Base-by-base conservation (phyloP, 2,888 invertebrate species). In the Aquatica leii region DNA sequence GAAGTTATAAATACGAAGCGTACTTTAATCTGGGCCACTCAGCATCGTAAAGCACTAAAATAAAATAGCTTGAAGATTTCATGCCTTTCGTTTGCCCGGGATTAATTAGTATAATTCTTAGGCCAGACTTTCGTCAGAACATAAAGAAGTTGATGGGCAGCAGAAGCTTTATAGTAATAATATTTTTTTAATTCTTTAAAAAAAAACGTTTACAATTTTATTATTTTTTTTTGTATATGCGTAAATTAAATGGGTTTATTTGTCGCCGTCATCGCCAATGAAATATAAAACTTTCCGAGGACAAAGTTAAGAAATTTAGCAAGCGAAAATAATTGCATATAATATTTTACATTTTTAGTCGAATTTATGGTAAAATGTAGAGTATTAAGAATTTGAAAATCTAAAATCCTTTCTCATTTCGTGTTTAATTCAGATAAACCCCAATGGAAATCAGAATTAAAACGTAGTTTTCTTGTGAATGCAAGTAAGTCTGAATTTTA, bases 391-490 rank as follows among this genome's bases (percentile, higher is more conserved):
- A 78, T 79, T 77, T 76, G 78, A 80, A 81, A 81, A 81, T 80
- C 77, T 72, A 71, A 76, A 79, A 80, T 79, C 79, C 78, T 79
- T 79, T 80, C 79, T 80, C 80, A 76, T 80, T 78, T 75, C 78
- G 76, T 76, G 75, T 78, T 81, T 80, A 80, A 80, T 80, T 80
- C 80, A 73, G 74, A 73, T 74, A 77, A 79, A 78, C 77, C 81
- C 79, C 81, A 76, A 77, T 77, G 80, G 81, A 81, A 81, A 81
- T 81, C 80, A 81, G 78, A 80, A 81, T 81, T 81, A 81, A 81
- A 81, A 80, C 80, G 79, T 78, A 78, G 78, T 80, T 80, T 79
- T 78, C 78, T 77, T 76, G 76, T 71, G 74, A 73, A 71, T 57
- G 70, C 71, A 64, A 64, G 59, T 59, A 55, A 15, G 35, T 21